Percentiles rank a stretch among this genome's conserved stretches.
These are phyloP conservation scores for Pollenia griseotomentosa DNA, from an alignment of 2,888 invertebrate genomes.

Conservation along the genomic window DNA sequence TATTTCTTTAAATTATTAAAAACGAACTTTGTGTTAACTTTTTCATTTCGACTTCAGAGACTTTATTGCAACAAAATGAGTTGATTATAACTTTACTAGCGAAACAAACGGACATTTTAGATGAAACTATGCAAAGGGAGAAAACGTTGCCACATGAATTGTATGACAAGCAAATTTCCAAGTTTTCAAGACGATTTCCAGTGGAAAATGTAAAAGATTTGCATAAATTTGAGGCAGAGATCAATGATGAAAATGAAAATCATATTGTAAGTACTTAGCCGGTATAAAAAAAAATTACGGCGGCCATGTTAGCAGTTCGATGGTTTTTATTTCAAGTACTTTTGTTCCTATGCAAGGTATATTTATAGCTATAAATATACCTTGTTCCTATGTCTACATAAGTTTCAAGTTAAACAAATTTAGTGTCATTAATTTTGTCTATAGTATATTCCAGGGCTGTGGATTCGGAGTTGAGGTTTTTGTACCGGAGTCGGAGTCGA, in stretches of 20 bases:
- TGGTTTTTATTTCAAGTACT: no score
- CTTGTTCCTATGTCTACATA: no score
- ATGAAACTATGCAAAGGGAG: conserved; percentile 43
- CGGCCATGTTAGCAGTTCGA: no score
- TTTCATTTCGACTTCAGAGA: conserved; percentile 26
- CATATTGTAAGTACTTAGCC: conserved; percentile 53
- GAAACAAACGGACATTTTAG: conserved; percentile 56
- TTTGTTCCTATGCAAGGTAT: no score
- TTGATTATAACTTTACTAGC: conserved; percentile 59
- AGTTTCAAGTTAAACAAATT: no score
- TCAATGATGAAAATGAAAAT: conserved; percentile 53
- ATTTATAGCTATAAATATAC: no score
- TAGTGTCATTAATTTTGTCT: no score
- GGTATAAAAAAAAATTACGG: no score
- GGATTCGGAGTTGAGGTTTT: no score
- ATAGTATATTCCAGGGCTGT: no score
- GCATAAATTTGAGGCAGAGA: conserved; percentile 51
- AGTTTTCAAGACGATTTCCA: conserved; percentile 59
- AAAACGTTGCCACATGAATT: conserved; percentile 15
- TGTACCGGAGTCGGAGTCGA: no score
- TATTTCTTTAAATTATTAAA: neutral
- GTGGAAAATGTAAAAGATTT: conserved; percentile 46
- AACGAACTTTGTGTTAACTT: neutral
- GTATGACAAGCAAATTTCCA: conserved; percentile 28
- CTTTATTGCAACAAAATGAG: conserved; percentile 62